Conservation (phyloP, 2,113 vertebrate genomes). For the Podocnemis expansa region DNA sequence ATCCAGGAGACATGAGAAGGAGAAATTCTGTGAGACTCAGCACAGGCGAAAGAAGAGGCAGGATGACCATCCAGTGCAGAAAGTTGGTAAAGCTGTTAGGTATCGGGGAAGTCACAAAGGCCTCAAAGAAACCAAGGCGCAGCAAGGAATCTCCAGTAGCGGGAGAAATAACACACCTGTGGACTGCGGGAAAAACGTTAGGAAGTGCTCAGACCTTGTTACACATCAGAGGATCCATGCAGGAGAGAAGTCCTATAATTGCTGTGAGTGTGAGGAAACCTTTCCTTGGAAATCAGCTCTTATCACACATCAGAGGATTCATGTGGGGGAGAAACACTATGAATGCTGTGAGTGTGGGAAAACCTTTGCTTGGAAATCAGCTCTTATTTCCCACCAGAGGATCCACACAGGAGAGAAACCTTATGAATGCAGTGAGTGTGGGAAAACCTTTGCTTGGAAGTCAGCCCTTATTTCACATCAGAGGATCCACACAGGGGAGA, state of each 20-base stretch:
- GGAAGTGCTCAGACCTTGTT: neutral
- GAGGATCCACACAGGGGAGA: neutral
- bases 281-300: rapidly evolving
- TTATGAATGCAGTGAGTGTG: neutral
- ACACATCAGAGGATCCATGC: neutral
- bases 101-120: neutral
- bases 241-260: neutral
- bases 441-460: neutral
- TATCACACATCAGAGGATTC: too few species aligned
- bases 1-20: neutral
- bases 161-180: neutral
- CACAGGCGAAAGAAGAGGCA: neutral
- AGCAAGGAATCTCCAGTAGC: neutral
- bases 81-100: neutral
- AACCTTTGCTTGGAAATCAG: neutral
- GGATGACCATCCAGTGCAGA: neutral
- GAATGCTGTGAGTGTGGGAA: neutral
- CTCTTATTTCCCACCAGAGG: neutral
- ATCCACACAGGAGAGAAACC: neutral
- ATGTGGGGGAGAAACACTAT: neutral
- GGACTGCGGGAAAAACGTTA: neutral
- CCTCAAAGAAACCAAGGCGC: neutral
- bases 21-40: neutral
- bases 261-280: neutral
- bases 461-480: neutral